These are phyloP conservation scores for Embidobia sp. DNA, from an alignment of 2,888 invertebrate genomes.

Conservation along the genomic window DNA sequence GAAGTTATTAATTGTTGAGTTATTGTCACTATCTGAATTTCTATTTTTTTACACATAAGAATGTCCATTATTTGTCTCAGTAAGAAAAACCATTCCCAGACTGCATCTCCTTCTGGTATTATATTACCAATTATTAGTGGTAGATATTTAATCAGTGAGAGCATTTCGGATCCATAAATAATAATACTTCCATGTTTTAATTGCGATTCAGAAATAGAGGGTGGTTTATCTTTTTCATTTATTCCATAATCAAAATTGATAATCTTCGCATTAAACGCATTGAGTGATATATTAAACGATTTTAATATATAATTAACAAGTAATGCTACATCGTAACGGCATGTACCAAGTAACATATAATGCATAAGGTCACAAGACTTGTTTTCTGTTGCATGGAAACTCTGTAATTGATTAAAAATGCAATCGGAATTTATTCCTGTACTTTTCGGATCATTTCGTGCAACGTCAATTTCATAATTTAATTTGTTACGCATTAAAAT, in stretches of 20 bases:
- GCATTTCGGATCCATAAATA: constrained; percentile 55
- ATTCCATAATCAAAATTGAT: constrained; percentile 45
- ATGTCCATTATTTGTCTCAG: not conserved
- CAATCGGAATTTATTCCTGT: constrained; percentile 39
- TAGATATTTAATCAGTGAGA: constrained; percentile 43
- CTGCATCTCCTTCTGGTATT: constrained; percentile 15
- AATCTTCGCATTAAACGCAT: constrained; percentile 39
- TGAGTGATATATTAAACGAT: constrained; percentile 27
- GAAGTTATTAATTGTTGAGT: not conserved
- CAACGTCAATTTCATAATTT: constrained; percentile 21
- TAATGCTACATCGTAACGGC: constrained; percentile 47
- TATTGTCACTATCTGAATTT: not conserved
- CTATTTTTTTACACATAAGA: not conserved
- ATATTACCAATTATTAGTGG: constrained; percentile 49
- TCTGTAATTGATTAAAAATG: constrained; percentile 51
- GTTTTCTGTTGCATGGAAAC: constrained; percentile 53
- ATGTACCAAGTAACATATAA: constrained; percentile 47
- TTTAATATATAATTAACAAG: constrained; percentile 35
- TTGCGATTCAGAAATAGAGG: constrained; percentile 23
- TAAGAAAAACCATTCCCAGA: constrained; percentile 53
- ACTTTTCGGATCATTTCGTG: constrained; percentile 15
- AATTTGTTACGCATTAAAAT: not conserved
- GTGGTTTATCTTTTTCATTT: constrained; percentile 49
- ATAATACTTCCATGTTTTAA: constrained; percentile 25
- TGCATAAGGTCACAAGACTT: constrained; percentile 53